These are phyloP conservation scores for Protobothrops mucrosquamatus DNA, from an alignment of 2,113 vertebrate genomes.

Conservation along the genomic window DNA sequence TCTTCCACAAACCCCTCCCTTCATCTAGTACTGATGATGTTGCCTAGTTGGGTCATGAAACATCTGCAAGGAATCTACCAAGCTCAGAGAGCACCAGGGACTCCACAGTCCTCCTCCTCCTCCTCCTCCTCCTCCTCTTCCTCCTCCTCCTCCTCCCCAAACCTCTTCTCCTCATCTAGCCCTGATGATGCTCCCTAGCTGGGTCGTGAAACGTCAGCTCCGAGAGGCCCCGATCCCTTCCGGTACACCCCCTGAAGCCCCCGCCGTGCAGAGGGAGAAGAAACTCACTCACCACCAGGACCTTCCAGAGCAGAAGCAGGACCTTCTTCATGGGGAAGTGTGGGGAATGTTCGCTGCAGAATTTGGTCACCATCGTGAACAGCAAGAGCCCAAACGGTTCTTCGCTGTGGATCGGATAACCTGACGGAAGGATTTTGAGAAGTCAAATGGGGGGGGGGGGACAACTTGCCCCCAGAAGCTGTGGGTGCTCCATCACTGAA, in stretches of 20 bases:
- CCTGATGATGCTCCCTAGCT: background rate
- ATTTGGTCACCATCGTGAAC: constrained; percentile 96
- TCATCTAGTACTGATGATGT: too few relatives aligned
- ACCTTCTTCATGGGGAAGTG: constrained; percentile 99
- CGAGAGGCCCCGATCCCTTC: background rate
- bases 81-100: background rate
- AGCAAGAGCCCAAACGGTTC: constrained; percentile 92
- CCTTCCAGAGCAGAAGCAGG: constrained; percentile 95
- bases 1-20: too few relatives aligned
- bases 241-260: rapidly evolving
- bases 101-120: background rate
- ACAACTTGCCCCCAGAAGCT: too few relatives aligned
- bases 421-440: constrained; percentile 59
- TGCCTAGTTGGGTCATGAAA: background rate
- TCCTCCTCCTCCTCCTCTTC: rapidly evolving
- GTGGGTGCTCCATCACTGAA: too few relatives aligned
- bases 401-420: constrained; percentile 81
- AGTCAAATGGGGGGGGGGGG: background rate
- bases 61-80: background rate
- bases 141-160: background rate
- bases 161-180: background rate
- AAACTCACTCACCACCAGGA: constrained; percentile 81
- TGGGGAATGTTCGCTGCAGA: constrained; percentile 93
- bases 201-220: background rate
- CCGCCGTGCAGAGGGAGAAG: background rate